Conservation (phyloP, 2,888 invertebrate genomes). For the Drosophila emarginata region DNA sequence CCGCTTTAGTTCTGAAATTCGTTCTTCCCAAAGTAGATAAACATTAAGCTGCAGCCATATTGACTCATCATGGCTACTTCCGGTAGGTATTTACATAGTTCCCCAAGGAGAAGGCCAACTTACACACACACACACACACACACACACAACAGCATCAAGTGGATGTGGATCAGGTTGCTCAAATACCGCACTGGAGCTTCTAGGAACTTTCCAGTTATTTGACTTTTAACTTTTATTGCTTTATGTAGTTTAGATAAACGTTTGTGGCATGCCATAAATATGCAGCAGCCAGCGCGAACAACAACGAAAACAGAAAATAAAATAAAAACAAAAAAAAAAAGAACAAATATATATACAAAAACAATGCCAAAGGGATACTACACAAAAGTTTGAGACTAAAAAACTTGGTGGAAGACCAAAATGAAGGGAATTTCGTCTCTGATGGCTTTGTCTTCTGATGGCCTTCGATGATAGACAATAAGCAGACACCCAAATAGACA, state of each 20-base stretch:
- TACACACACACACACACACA: conserved; percentile 3
- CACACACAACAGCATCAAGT: conserved; percentile 9
- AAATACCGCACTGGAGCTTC: conserved; percentile 44
- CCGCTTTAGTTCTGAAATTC: conserved; percentile 18
- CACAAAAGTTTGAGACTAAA: conserved; percentile 27
- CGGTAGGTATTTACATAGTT: conserved; percentile 31
- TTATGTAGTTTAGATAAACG: conserved; percentile 77
- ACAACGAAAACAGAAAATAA: conserved; percentile 32
- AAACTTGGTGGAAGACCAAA: conserved; percentile 14
- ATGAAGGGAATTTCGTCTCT: conserved; percentile 12
- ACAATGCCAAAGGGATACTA: conserved; percentile 52
- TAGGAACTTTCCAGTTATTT: conserved; percentile 66
- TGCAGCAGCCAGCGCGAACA: conserved; percentile 43
- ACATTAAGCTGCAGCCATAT: conserved; percentile 23
- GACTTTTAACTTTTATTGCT: conserved; percentile 77
- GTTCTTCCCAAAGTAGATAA: conserved; percentile 1
- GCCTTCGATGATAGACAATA: conserved; percentile 73
- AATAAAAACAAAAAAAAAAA: background rate
- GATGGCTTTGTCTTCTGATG: conserved; percentile 34
- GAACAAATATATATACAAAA: conserved; percentile 37
- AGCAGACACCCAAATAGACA: conserved; percentile 31
- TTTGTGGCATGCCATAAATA: conserved; percentile 77
- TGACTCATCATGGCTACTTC: conserved; percentile 38
- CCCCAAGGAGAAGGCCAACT: conserved; percentile 41
- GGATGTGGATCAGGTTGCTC: conserved; percentile 32